These are phyloP conservation scores for Cynaeus angustus DNA, from an alignment of 2,888 invertebrate species.

Conservation along the genomic window DNA sequence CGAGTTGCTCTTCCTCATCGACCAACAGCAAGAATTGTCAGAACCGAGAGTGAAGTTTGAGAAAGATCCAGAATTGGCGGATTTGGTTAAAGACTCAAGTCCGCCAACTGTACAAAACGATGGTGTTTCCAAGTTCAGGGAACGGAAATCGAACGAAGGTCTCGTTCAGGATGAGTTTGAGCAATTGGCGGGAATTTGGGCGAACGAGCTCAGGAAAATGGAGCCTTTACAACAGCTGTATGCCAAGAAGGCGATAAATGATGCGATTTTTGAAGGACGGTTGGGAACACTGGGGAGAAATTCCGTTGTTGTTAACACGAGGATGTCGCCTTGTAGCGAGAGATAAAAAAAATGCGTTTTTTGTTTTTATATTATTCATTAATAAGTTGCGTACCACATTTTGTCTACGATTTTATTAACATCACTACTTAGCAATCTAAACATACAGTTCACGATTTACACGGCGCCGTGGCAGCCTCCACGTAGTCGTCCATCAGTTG, in stretches of 20 bases:
- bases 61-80: too few species aligned
- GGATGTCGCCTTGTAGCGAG: neutral
- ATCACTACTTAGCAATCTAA: too few species aligned
- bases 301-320: conserved; percentile 57
- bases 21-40: conserved; percentile 1
- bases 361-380: too few species aligned
- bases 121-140: too few species aligned
- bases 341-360: neutral
- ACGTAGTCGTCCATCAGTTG: conserved; percentile 32
- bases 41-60: too few species aligned
- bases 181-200: conserved; percentile 70
- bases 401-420: too few species aligned
- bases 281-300: conserved; percentile 70
- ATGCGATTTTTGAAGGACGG: conserved; percentile 71
- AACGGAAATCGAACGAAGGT: too few species aligned
- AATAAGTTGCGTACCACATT: too few species aligned
- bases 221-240: conserved; percentile 70
- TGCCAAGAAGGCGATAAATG: conserved; percentile 71
- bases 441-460: neutral
- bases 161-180: conserved; percentile 63
- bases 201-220: conserved; percentile 70
- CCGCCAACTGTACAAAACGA: too few species aligned
- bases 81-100: too few species aligned
- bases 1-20: neutral
- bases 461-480: conserved; percentile 21